Base-by-base conservation (phyloP, 1,140 invertebrate species). In the Sycophila sp. region DNA sequence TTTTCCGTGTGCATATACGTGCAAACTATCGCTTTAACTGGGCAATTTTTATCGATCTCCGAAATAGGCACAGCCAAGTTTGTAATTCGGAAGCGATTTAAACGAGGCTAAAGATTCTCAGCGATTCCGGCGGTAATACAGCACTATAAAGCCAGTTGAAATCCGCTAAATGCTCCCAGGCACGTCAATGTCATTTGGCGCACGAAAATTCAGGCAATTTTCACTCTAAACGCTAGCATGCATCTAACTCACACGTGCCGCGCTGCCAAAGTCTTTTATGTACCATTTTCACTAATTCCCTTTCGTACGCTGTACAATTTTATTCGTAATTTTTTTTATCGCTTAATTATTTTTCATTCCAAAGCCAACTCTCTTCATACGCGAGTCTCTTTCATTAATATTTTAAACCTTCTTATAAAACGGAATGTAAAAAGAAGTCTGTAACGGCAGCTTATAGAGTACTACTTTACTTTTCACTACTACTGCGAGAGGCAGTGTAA, bases 171-270 rank as follows among this genome's bases (percentile, higher is more conserved):
- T 64, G 40, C 59, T 68, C 17, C 2, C 28, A n/a, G 28, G 26
- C 71, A 69, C 56, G 65, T 58, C 40, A 73, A 56, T 71, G 69
- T 64, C 56, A 42, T 73, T 72, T 55, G 28, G 24, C 40, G 32
- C 49, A 60, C 58, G 58, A 62, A 53, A 62, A 55, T 40, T 26
- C 34, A 11, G 40, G 45, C 34, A 32, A 69, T 53, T 62, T 62
- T 66, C 64, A 5, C 30, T 66, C 36, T 56, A 66, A 66, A 66
- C 63, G 42, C 30, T 49, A 38, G 11, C 19, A n/a, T 26, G 15
- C 58, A 59, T 45, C 15, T n/a, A 45, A 67, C 64, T 7, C n/a
- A 38, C 24, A 53, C 3, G 7, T 30, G 36, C 4, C 17, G 17
- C 17, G 32, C 30, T 10, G 11, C 19, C 30, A 28, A 22, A 4